Conservation (phyloP, 2,888 invertebrate species). For the Drosophila subsilvestris region DNA sequence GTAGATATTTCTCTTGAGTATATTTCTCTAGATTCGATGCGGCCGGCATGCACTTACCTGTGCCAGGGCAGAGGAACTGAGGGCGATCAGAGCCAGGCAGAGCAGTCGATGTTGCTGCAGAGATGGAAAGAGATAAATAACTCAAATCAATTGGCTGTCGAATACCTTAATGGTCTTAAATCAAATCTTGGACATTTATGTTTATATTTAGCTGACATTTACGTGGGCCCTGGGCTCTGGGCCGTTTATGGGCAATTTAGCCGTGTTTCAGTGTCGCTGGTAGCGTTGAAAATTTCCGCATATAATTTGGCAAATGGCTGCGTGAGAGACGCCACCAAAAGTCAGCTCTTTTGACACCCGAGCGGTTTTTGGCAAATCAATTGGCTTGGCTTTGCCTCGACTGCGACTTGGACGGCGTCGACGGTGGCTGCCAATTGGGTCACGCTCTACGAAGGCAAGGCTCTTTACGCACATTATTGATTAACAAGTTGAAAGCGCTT, state of each 20-base stretch:
- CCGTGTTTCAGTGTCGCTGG: slow-evolving; percentile 39
- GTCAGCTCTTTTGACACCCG: slow-evolving; percentile 30
- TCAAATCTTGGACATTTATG: slow-evolving; percentile 37
- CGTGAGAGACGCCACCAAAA: neutral
- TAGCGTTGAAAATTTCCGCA: slow-evolving; percentile 47
- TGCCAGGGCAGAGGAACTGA: slow-evolving; percentile 30
- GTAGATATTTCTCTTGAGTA: neutral
- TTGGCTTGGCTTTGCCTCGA: slow-evolving; percentile 34
- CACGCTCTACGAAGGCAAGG: slow-evolving; percentile 21
- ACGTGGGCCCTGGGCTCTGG: slow-evolving; percentile 41
- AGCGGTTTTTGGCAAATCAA: slow-evolving; percentile 25
- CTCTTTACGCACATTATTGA: slow-evolving; percentile 37
- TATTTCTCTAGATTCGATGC: neutral
- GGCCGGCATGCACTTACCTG: slow-evolving; percentile 24
- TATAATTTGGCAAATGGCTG: slow-evolving; percentile 43
- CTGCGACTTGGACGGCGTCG: slow-evolving; percentile 1
- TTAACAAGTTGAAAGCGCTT: slow-evolving; percentile 46
- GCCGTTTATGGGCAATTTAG: slow-evolving; percentile 39
- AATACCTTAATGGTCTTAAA: slow-evolving; percentile 40
- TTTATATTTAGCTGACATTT: slow-evolving; percentile 41
- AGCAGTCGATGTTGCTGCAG: slow-evolving; percentile 67
- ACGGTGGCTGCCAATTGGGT: slow-evolving; percentile 39
- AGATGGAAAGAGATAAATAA: slow-evolving; percentile 16
- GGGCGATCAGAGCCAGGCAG: slow-evolving; percentile 56
- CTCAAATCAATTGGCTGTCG: slow-evolving; percentile 23